Base-by-base conservation (phyloP, 2,113 vertebrate species). In the Pungitius pungitius region DNA sequence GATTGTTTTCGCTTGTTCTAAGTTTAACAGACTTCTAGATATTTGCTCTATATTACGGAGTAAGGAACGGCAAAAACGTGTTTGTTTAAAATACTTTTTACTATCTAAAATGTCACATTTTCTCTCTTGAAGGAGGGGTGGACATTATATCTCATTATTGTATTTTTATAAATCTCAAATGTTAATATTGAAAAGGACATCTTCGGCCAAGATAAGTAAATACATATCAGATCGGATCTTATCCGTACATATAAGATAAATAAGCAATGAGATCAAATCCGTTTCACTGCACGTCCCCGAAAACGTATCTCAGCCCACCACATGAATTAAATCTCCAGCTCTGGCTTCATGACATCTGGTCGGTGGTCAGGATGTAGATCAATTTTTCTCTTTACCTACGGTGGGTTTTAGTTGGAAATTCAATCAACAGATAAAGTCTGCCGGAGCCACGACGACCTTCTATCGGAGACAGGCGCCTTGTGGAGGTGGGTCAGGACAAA, bases 371-470 rank as follows among this genome's bases (percentile, higher is more conserved):
- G 77, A 78, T 73, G 66, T 17, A 40, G 11, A 57, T 78, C 70
- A 68, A 5, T 40, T 77, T 75, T 67, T 42, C 33, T 22, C 47
- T 69, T 74, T 54, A 71, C 82, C 76, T 70, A 78, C 63, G 82
- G 74, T 75, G 64, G 65, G 72, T 84, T 80, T 22, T 78, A 57
- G 63, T 52, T 51, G 77, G 69, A 70, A 58, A 74, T 61, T 85
- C 71, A 82, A 78, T 81, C 59, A 76, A 78, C 87, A 86, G 79
- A 17, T 40, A 52, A 85, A 49, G n/a, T 85, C 80, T 68, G 82
- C 78, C 61, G 69, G 87, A 82, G 87, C 84, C 87, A 90, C 81
- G 59, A 85, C 68, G 81, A 84, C 56, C 80, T 79, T 85, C 81
- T 83, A 81, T 78, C 70, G 79, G 73, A 85, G 70, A 88, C 78